Evolutionary conservation across 1,140 invertebrate genomes (phyloP), one percentile per base, ranked within the genome.

Genomic region (Dendrolimus kikuchii): DNA sequence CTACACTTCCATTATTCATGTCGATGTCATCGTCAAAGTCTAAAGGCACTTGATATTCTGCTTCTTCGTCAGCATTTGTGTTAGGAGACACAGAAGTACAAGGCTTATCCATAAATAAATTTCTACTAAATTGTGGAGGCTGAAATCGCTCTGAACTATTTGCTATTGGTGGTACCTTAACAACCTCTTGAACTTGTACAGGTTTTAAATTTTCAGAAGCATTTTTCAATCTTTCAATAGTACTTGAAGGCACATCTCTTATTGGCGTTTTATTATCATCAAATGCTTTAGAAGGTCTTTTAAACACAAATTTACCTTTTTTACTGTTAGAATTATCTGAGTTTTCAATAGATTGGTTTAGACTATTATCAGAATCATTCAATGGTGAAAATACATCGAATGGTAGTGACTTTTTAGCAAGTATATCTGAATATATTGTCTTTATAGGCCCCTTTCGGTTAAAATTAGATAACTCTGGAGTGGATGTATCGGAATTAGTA

Each of bases 261-360:
- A 57, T 60, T 6, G 73, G 59, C 4, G 64, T 57, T 48, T 59
- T 66, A 44, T 62, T 54, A 42, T 74, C 64, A 36, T 74, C 64
- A 42, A 45, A 53, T 9, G 67, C 43, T 49, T 51, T 63, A 38
- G 82, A 84, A 10, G 85, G 80, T 52, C 66, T 77, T 66, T 87
- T 87, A 50, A 86, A 84, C 37, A 86, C 74, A 64, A 87, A 88
- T 57, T 78, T 82, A 7, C 75, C 74, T 67, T 82, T 88, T 50
- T 65, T 71, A 60, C 41, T 55, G 39, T 55, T 41, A 5, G 6
- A 8, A 41, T 50, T 9, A 39, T 10, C 40, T 59, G 57, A 23
- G 63, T 50, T 43, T 6, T 43, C 10, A 43, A 68, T 48, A 67
- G 60, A 46, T 49, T 48, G 45, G 52, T 67, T 23, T 42, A 58